A percentile compares a stretch with the other conserved stretches of the same genome.
Conservation (phyloP, 2,888 invertebrate genomes). For the Uropetala carovei region DNA sequence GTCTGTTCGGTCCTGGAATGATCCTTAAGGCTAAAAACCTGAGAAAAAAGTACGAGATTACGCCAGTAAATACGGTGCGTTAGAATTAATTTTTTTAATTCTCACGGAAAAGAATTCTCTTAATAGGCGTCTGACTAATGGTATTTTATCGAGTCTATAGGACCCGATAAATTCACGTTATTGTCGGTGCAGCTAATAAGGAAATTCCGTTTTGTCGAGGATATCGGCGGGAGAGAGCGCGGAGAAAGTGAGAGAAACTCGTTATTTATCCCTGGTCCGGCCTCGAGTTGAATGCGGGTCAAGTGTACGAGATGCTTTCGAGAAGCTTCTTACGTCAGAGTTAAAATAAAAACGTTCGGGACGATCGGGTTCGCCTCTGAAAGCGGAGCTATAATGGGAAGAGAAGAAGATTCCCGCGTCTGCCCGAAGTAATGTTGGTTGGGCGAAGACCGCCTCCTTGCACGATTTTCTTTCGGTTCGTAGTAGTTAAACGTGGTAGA, state of each 20-base stretch:
- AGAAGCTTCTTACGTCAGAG: conserved; percentile 14
- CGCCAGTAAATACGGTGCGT: no score
- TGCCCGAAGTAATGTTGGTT: no score
- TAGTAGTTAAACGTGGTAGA: no score
- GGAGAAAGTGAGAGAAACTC: not conserved
- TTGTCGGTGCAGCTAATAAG: not conserved
- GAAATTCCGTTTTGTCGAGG: not conserved
- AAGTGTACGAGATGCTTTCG: conserved; percentile 9
- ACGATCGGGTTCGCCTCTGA: not conserved
- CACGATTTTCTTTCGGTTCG: not conserved
- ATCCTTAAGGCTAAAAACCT: no score
- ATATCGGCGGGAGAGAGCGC: not conserved
- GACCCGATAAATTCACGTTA: not conserved
- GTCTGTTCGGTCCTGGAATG: no score
- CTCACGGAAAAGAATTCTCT: no score
- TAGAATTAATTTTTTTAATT: no score
- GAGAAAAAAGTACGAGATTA: no score
- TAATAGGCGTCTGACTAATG: not conserved
- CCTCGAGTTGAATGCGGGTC: not conserved
- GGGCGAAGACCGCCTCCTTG: not conserved
- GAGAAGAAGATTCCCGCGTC: no score
- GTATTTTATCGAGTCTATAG: not conserved
- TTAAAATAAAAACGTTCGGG: not conserved
- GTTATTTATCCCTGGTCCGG: not conserved
- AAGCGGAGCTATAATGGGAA: not conserved